Evolutionary conservation across 2,113 vertebrate genomes (phyloP).

Genomic region (Mugil cephalus): DNA sequence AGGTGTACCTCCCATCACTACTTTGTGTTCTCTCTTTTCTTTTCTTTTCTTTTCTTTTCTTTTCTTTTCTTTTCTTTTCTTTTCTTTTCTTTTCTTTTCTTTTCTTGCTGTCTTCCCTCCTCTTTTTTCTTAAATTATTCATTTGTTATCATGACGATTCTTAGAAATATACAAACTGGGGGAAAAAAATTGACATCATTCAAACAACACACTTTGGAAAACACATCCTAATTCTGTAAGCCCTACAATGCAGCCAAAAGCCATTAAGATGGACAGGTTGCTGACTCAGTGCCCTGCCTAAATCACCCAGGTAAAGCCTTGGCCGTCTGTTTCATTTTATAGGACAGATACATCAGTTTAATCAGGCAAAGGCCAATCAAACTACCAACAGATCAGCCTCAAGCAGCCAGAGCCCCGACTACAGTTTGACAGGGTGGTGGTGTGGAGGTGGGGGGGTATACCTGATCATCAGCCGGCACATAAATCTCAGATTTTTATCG

Average conservation of each 20-base stretch:
- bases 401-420: slow-evolving; percentile 19
- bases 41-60: too few relatives aligned
- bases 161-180: neutral
- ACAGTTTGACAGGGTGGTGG: slow-evolving; percentile 18
- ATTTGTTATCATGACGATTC: neutral
- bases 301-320: slow-evolving; percentile 60
- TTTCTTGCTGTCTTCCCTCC: too few relatives aligned
- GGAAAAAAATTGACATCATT: neutral
- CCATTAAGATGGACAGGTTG: slow-evolving; percentile 56
- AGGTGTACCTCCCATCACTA: too few relatives aligned
- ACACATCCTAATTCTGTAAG: slow-evolving; percentile 12
- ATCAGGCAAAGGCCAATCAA: slow-evolving; percentile 36
- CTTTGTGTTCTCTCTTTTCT: too few relatives aligned
- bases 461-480: slow-evolving; percentile 26
- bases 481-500: slow-evolving; percentile 25
- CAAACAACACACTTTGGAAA: neutral
- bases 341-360: slow-evolving; percentile 56
- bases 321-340: slow-evolving; percentile 50
- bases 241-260: slow-evolving; percentile 16
- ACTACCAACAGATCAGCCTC: slow-evolving; percentile 17
- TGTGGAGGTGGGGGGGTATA: too few relatives aligned
- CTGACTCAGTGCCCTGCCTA: slow-evolving; percentile 55
- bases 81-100: too few relatives aligned
- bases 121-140: too few relatives aligned
- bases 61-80: too few relatives aligned